These are phyloP conservation scores for Pteropus alecto DNA, from an alignment of 2,113 vertebrate species.

Conservation along the genomic window DNA sequence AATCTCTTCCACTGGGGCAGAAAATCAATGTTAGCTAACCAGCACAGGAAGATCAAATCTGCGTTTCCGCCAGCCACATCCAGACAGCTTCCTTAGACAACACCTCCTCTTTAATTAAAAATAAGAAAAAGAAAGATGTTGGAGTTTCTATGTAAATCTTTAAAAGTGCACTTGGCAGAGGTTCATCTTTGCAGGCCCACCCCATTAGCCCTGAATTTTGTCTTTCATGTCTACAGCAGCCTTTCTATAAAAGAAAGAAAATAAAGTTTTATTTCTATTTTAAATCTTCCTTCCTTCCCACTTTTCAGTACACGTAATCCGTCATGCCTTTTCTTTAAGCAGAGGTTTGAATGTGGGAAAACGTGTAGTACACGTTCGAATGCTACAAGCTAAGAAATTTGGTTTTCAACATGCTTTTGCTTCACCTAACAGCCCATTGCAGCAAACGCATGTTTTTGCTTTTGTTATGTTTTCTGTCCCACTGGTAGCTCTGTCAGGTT, in stretches of 20 bases:
- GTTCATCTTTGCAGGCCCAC: not conserved
- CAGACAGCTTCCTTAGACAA: constrained; percentile 42
- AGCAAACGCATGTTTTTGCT: not conserved
- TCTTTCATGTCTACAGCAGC: not conserved
- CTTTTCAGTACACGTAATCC: not conserved
- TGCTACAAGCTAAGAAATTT: not conserved
- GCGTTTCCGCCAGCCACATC: constrained; percentile 58
- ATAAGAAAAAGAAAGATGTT: not conserved
- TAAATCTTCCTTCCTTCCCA: not conserved
- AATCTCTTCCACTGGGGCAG: constrained; percentile 76
- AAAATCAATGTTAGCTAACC: constrained; percentile 81
- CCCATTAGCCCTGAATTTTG: constrained; percentile 32
- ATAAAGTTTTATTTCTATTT: not conserved
- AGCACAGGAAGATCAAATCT: constrained; percentile 64
- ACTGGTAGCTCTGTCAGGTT: not conserved
- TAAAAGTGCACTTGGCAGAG: constrained; percentile 33
- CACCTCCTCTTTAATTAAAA: constrained; percentile 66
- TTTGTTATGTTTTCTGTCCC: not conserved
- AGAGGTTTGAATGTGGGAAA: not conserved
- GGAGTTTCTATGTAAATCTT: not conserved
- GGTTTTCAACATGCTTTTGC: not conserved
- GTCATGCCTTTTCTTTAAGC: not conserved
- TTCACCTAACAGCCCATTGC: not conserved
- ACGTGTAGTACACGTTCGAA: not conserved
- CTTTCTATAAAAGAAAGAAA: not conserved